These are phyloP conservation scores for Ormyrus nitidulus DNA, from an alignment of 2,888 invertebrate genomes.

Conservation along the genomic window DNA sequence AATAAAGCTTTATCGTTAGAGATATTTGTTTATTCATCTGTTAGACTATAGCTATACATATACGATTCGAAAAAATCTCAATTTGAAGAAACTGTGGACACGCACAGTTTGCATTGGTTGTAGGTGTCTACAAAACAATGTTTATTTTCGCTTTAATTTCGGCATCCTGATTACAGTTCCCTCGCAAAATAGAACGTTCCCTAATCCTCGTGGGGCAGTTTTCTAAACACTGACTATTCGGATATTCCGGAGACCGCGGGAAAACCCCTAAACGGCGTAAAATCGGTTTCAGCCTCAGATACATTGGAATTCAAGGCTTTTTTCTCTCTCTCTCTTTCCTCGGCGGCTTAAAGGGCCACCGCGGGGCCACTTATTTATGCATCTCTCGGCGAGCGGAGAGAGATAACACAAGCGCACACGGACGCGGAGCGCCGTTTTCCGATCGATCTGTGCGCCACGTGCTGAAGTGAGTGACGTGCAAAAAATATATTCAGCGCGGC, in stretches of 20 bases:
- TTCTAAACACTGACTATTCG: no score
- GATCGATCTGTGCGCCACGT: conserved; percentile 71
- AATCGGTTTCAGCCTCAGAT: conserved; percentile 7
- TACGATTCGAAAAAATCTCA: no score
- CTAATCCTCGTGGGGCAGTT: no score
- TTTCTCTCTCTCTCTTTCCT: conserved; percentile 2
- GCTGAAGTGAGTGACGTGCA: conserved; percentile 69
- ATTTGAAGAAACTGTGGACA: no score
- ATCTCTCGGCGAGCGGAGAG: conserved; percentile 61
- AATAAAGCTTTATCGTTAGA: no score
- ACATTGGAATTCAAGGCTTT: conserved; percentile 30
- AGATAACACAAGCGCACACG: not conserved
- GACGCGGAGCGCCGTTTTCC: conserved; percentile 62
- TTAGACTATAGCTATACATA: no score
- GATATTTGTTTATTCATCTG: no score
- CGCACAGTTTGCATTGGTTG: no score
- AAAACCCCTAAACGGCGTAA: not conserved
- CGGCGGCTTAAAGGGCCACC: conserved; percentile 58
- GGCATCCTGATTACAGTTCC: no score
- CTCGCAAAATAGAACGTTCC: no score
- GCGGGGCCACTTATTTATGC: conserved; percentile 67
- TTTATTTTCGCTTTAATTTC: no score
- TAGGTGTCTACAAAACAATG: no score
- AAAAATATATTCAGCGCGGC: conserved; percentile 67
- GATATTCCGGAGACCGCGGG: not conserved